Base-by-base conservation (phyloP, 2,113 vertebrate species). In the Pardalotus punctatus region DNA sequence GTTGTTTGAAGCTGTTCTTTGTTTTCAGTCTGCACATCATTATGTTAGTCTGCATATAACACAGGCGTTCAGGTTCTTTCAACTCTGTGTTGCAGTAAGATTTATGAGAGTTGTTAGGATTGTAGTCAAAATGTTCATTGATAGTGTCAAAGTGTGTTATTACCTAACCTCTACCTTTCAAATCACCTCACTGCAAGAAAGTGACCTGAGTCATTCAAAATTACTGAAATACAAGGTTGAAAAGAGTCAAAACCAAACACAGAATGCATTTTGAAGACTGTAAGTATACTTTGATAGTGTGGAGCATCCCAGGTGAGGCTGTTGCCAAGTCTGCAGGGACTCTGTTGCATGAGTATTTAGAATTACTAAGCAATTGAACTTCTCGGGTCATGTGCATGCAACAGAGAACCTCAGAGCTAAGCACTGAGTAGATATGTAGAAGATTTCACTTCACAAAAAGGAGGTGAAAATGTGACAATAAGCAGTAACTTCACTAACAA, bases 1-100 rank as follows among this genome's bases (percentile, higher is more conserved):
- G 88, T 67, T 94, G 76, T 95, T 97, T 93, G 86, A 96, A 85
- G 81, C 38, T 86, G 69, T 64, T 94, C 88, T 93, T 96, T 94
- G 73, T 95, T 95, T 95, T 85, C 73, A 77, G 81, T 72, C 88
- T 86, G 88, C 78, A 74, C 71, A 92, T 90, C 67, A 45, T 83
- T 29, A 81, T 94, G 25, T 83, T 80, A 65, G 84, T 79, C 86
- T 94, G 82, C 67, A 24, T 78, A 28, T 92, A 91, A 77, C 50
- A 84, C 33, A 77, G 64, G 66, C 62, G 67, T 81, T 79, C 69
- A 86, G 13, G 28, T 94, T 86, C 82, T 96, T 95, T 74, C 85
- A 91, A 22, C 86, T 71, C 65, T 23, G 2, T 69, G 47, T 89
- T 69, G 60, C 80, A 96, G 69, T 90, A 54, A 48, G 56, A 29